phyloP scores from a whole-genome alignment of 2,797 vertebrate species.

The Pantherophis vulpinus region DNA sequence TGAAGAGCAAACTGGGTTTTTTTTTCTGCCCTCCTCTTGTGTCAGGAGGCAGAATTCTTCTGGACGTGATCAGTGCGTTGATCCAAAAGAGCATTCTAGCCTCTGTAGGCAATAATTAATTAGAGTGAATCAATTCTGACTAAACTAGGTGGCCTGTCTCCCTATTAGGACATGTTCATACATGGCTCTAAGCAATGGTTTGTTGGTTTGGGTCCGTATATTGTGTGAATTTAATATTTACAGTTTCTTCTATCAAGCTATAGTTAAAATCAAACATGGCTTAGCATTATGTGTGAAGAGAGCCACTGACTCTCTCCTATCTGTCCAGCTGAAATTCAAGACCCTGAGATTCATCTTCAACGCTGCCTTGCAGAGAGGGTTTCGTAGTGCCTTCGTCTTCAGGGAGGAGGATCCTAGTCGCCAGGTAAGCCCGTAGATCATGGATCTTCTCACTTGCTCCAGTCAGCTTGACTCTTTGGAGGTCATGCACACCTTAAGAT shows the following conservation, averaged over 20 bases:
- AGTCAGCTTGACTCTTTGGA: background rate
- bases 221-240: background rate
- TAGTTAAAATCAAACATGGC: background rate
- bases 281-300: background rate
- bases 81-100: background rate
- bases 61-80: background rate
- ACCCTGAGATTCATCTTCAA: slow-evolving; percentile 81
- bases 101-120: background rate
- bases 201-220: background rate
- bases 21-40: background rate
- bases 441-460: background rate
- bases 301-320: background rate
- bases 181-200: background rate
- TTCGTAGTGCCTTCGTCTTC: slow-evolving; percentile 87
- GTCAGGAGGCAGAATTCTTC: background rate
- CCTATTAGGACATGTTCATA: background rate
- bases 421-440: slow-evolving; percentile 77
- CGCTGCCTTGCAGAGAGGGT: slow-evolving; percentile 80
- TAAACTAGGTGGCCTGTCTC: background rate
- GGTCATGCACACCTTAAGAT: background rate
- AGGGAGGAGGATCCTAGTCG: slow-evolving; percentile 87
- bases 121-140: background rate
- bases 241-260: background rate
- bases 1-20: background rate
- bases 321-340: slow-evolving; percentile 88